Evolutionary conservation across 2,888 invertebrate genomes (phyloP), one percentile per base, ranked within the genome.

Genomic region (Myopa testacea): DNA sequence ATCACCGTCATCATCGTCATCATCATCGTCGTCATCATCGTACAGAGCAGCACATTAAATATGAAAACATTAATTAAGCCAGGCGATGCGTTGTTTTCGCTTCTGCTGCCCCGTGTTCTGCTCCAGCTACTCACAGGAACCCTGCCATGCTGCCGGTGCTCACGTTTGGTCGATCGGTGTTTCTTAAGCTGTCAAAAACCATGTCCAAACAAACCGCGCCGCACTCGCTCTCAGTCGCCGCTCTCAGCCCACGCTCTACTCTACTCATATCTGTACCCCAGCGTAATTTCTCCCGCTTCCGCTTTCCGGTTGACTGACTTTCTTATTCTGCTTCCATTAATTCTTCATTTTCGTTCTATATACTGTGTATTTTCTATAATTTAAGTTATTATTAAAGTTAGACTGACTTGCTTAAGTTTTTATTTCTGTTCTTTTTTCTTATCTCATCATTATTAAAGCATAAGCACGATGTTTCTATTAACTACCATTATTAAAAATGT

Each of bases 41-140:
- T 26, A 26, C 26, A 60, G 40, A 72, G 60, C 72, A 72, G 60
- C 45, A n/a, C 45, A 73, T 73, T 73, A 62, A 45, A n/a, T 73
- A 62, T 63, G 62, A 73, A 34, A 62, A 73, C 63, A 73, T 26
- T 63, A 37, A 62, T 73, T 73, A 63, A 26, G 26, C 26, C 34
- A n/a, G 19, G 67, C 14, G 37, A 38, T 67, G 37, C n/a, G n/a
- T 38, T 67, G 67, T n/a, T 37, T 40, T 12, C 8, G 34, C 1
- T 8, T 12, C 34, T 12, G 7, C 65, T 65, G 19, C 65, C 4
- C 3, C 65, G 8, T 10, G 52, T 26, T 69, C 12, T 50, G 12
- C 12, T 67, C 26, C 19, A 26, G 26, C 26, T 26, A 26, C 26
- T 26, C n/a, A n/a, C 38, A 5, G 4, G 45, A 19, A 5, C 8